A percentile compares a stretch with the other conserved stretches of the same genome.
Conservation (phyloP, 2,888 invertebrate species). For the Papilio elwesi region DNA sequence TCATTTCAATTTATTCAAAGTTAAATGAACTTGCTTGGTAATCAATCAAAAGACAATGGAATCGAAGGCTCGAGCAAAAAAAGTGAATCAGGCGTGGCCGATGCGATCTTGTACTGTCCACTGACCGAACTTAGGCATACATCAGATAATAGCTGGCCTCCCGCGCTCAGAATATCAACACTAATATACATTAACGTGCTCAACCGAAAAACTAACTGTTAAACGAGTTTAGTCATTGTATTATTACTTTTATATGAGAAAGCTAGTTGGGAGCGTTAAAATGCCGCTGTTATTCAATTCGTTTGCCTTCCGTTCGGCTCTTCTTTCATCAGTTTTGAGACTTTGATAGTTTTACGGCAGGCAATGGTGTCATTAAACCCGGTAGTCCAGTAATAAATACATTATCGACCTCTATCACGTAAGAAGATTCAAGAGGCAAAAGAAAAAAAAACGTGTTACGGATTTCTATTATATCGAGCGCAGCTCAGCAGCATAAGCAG, state of each 20-base stretch:
- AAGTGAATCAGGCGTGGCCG: slow-evolving; percentile 49
- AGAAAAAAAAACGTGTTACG: too few species aligned
- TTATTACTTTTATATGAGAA: slow-evolving; percentile 54
- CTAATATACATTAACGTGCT: slow-evolving; percentile 60
- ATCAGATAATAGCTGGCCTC: slow-evolving; percentile 56
- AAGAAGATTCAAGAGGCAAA: too few species aligned
- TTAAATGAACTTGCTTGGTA: slow-evolving; percentile 38
- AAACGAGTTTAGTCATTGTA: slow-evolving; percentile 64
- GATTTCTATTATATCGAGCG: too few species aligned
- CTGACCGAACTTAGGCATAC: slow-evolving; percentile 52
- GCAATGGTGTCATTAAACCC: too few species aligned
- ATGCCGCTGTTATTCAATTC: slow-evolving; percentile 36
- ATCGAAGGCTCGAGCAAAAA: slow-evolving; percentile 47
- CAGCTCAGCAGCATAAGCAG: too few species aligned
- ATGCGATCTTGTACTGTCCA: slow-evolving; percentile 44
- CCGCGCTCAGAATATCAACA: slow-evolving; percentile 65
- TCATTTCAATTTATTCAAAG: too few species aligned
- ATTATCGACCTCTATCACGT: too few species aligned
- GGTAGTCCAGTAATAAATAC: too few species aligned
- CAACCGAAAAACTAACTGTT: slow-evolving; percentile 67
- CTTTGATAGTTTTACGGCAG: too few species aligned
- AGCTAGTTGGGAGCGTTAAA: slow-evolving; percentile 54
- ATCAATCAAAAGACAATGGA: slow-evolving; percentile 47
- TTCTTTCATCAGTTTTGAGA: too few species aligned
- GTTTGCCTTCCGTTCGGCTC: too few species aligned